Evolutionary conservation across 2,113 vertebrate genomes (phyloP), one percentile per base, ranked within the genome.

Genomic region (Ranitomeya imitator): DNA sequence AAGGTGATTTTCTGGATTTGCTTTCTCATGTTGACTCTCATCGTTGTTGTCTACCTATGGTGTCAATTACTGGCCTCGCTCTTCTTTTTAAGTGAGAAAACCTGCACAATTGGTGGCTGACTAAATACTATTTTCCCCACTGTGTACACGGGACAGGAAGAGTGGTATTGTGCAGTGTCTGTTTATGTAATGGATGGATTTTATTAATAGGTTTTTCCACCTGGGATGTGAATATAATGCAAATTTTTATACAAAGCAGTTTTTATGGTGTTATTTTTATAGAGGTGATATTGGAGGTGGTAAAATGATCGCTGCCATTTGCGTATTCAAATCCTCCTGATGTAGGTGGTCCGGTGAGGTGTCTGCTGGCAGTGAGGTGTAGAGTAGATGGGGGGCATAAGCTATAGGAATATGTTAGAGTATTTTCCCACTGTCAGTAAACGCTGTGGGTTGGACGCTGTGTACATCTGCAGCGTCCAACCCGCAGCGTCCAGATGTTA

Each of bases 211-310:
- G 26, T 31, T 73, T 73, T 73, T 73, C 69, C 13, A 31, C 14
- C 3, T 15, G 69, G 0, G 13, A 78, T 12, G 6, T 21, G 19
- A 52, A n/a, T 52, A 7, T 2, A 11, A 80, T 80, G 79, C 23
- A 80, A 80, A 80, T 80, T 14, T 2, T 23, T 52, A 60, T 60
- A 10, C 79, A 80, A 80, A 80, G n/a, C 78, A 79, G 78, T 26
- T 26, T n/a, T 57, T 23, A 23, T 23, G 52, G 78, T 55, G 18
- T n/a, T 26, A 18, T 31, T 60, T 31, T 16, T 31, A 31, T 26
- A 80, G 55, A 31, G 10, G 23, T 80, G n/a, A 80, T 14, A 79
- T 60, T 16, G 19, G 31, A 59, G 79, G 31, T 2, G 79, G 55
- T 60, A 8, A 80, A 16, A 80, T 60, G 23, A 80, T 23, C 31